Percentiles rank a stretch among this genome's conserved stretches.
phyloP scores from a whole-genome alignment of 1,140 invertebrate species.

The Cephus cinctus region DNA sequence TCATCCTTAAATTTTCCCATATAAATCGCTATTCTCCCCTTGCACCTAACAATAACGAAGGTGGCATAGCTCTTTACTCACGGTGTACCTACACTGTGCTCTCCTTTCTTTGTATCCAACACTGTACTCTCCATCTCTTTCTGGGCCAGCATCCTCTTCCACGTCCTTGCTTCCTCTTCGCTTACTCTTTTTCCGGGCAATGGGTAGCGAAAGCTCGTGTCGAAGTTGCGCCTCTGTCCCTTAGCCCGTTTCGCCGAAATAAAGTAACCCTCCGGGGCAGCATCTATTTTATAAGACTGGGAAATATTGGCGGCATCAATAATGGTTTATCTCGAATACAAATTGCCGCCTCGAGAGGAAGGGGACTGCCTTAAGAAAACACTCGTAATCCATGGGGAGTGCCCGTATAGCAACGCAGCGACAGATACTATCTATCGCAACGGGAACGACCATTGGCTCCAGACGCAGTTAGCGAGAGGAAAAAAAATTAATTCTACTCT shows the following conservation, averaged over 20 bases:
- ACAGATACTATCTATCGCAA: constrained; percentile 38
- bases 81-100: too few species aligned
- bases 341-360: constrained; percentile 39
- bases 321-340: constrained; percentile 51
- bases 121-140: constrained; percentile 19
- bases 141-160: too few species aligned
- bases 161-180: too few species aligned
- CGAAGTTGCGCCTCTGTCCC: neutral
- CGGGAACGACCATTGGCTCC: constrained; percentile 7
- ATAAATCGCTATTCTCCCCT: too few species aligned
- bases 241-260: constrained; percentile 23
- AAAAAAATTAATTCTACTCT: too few species aligned
- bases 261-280: constrained; percentile 33
- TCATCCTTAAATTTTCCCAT: too few species aligned
- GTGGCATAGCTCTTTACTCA: too few species aligned
- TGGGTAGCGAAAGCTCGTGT: neutral
- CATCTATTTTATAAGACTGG: constrained; percentile 47
- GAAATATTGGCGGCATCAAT: constrained; percentile 51
- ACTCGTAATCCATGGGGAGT: constrained; percentile 46
- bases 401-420: constrained; percentile 36
- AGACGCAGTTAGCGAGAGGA: too few species aligned
- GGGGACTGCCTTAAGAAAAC: constrained; percentile 45
- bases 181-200: too few species aligned
- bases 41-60: too few species aligned
- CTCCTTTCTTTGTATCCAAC: constrained; percentile 8